phyloP scores from a whole-genome alignment of 2,113 vertebrate genomes.

The Aptenodytes forsteri region DNA sequence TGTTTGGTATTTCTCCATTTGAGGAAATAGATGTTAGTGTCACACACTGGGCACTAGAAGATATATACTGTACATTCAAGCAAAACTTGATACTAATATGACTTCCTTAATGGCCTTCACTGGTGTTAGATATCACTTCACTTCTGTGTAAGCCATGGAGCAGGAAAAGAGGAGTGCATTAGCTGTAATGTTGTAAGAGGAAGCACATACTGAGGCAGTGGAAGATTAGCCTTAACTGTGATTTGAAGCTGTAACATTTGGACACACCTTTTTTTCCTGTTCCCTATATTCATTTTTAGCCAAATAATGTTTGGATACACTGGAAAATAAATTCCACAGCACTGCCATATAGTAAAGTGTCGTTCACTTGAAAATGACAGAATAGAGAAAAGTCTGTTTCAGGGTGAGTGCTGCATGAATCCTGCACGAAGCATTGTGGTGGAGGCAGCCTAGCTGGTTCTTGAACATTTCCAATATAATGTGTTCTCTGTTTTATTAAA shows the following conservation, averaged over 20 bases:
- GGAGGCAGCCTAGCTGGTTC: background rate
- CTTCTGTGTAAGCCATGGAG: background rate
- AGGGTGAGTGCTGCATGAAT: background rate
- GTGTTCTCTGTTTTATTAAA: slow-evolving; percentile 75
- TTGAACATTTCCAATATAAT: background rate
- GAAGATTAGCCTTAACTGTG: background rate
- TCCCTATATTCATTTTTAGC: background rate
- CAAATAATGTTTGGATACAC: background rate
- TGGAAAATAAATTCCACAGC: background rate
- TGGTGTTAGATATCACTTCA: background rate
- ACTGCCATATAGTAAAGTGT: rapidly evolving
- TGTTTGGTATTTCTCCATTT: background rate
- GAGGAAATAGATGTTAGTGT: background rate
- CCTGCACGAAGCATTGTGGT: rapidly evolving
- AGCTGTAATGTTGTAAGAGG: background rate
- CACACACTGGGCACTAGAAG: background rate
- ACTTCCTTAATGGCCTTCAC: slow-evolving; percentile 43
- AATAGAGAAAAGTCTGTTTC: background rate
- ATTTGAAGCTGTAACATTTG: background rate
- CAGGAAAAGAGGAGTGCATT: background rate
- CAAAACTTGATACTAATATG: background rate
- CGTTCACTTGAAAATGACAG: background rate
- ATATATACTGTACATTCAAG: background rate
- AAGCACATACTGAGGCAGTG: background rate
- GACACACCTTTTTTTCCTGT: background rate